phyloP scores from a whole-genome alignment of 37 sponge, comb jelly and placozoan genomes.

The Agelas oroides region DNA sequence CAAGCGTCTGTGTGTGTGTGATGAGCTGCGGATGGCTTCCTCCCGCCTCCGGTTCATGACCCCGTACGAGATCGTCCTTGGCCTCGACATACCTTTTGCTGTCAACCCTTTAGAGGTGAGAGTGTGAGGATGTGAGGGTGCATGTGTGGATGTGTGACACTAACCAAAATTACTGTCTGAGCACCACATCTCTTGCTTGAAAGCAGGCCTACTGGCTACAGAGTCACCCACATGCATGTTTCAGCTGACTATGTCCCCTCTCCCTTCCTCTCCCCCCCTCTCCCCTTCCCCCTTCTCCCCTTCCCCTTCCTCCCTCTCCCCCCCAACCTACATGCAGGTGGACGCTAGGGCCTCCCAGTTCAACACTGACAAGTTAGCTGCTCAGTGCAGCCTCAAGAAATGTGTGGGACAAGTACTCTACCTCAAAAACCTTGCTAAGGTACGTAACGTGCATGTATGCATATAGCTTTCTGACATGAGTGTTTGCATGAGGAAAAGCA shows the following conservation, averaged over 20 bases:
- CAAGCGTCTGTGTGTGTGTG: constrained; percentile 38
- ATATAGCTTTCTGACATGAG: too few relatives aligned
- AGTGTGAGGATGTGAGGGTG: background rate
- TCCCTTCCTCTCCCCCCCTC: too few relatives aligned
- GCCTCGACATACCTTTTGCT: background rate
- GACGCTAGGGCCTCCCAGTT: constrained; percentile 4
- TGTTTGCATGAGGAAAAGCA: too few relatives aligned
- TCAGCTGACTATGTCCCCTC: too few relatives aligned
- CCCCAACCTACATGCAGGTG: too few relatives aligned
- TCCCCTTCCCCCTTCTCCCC: too few relatives aligned
- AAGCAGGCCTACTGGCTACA: too few relatives aligned
- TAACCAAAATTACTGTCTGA: background rate
- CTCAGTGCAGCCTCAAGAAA: constrained; percentile 47
- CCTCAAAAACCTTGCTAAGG: constrained; percentile 71
- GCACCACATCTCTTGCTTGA: too few relatives aligned
- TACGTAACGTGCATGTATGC: too few relatives aligned
- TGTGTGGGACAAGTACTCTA: constrained; percentile 74
- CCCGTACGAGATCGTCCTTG: constrained; percentile 18
- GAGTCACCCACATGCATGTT: too few relatives aligned
- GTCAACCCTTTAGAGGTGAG: constrained; percentile 42
- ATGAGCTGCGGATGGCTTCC: constrained; percentile 75
- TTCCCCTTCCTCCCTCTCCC: too few relatives aligned
- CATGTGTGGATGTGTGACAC: background rate
- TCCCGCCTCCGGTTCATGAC: constrained; percentile 12
- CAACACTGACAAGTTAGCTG: constrained; percentile 9